Percentiles rank a stretch among this genome's conserved stretches.
These are phyloP conservation scores for Plestiodon gilberti DNA, from an alignment of 2,113 vertebrate genomes.

Conservation along the genomic window DNA sequence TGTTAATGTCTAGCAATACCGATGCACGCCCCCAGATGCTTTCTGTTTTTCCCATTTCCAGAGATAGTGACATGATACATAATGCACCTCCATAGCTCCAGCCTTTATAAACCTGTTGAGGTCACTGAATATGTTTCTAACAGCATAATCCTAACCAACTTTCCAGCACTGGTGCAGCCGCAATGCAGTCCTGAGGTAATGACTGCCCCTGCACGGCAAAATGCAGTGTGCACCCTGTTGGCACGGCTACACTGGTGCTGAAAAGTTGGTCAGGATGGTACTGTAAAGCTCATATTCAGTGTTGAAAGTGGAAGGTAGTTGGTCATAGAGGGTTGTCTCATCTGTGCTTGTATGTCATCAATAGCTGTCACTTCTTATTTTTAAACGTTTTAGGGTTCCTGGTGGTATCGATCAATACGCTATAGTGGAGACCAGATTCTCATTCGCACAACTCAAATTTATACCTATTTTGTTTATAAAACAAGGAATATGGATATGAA, in stretches of 20 bases:
- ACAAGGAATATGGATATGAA: slow-evolving; percentile 99
- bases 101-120: background rate
- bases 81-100: background rate
- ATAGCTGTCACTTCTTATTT: background rate
- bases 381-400: slow-evolving; percentile 86
- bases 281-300: too few species aligned
- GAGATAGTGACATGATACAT: background rate
- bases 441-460: slow-evolving; percentile 97
- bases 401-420: slow-evolving; percentile 98
- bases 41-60: background rate
- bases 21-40: background rate
- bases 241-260: too few species aligned
- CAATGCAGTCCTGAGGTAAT: too few species aligned
- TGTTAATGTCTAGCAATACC: background rate
- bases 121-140: background rate
- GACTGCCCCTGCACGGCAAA: too few species aligned
- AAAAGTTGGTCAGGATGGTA: too few species aligned
- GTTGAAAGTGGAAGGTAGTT: too few species aligned
- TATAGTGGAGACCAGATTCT: slow-evolving; percentile 99
- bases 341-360: background rate
- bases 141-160: too few species aligned
- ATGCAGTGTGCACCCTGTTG: too few species aligned
- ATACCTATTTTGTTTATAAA: slow-evolving; percentile 98
- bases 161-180: too few species aligned
- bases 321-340: too few species aligned